A percentile compares a stretch with the other conserved stretches of the same genome.
Evolutionary conservation across 2,888 invertebrate genomes (phyloP).

Genomic region (Tenthredo scrophulariae): DNA sequence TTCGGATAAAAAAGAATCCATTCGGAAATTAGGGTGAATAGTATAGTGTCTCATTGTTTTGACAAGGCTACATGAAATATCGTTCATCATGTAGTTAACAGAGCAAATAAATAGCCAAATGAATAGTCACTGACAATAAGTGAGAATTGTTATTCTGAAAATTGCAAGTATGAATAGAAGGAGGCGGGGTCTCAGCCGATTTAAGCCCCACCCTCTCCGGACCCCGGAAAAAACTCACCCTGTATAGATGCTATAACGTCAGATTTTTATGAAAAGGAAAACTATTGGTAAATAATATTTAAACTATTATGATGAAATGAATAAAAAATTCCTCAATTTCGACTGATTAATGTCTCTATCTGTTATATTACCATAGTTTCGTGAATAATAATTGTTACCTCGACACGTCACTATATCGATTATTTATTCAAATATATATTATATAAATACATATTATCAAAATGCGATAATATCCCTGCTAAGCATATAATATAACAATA

Average conservation of each 20-base stretch:
- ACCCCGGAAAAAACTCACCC: no score
- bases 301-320: not conserved
- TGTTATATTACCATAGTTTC: not conserved
- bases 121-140: no score
- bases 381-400: not conserved
- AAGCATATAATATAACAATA: not conserved
- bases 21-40: no score
- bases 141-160: no score
- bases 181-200: no score
- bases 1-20: no score
- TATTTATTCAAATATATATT: not conserved
- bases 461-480: not conserved
- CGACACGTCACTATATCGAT: not conserved
- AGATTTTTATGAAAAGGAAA: not conserved
- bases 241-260: not conserved
- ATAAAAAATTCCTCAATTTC: not conserved
- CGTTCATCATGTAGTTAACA: no score
- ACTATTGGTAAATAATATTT: not conserved
- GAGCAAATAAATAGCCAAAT: no score
- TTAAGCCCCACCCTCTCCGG: no score
- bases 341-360: constrained; percentile 5
- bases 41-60: no score
- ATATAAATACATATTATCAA: not conserved
- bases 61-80: no score
- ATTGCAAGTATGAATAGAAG: no score